phyloP scores from a whole-genome alignment of 2,797 vertebrate species.

The Astyanax mexicanus region DNA sequence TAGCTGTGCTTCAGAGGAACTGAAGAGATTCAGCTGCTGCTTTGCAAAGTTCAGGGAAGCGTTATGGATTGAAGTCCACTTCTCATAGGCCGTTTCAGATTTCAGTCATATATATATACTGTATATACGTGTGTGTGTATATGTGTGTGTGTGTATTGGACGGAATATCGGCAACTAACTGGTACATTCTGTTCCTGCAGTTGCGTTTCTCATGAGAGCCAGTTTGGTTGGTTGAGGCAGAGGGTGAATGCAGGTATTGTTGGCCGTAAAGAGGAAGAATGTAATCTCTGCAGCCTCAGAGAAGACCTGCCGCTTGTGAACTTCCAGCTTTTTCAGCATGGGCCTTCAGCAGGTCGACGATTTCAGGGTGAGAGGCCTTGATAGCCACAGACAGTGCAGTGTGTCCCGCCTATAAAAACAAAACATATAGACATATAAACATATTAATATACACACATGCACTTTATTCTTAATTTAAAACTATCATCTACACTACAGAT shows the following conservation, averaged over 20 bases:
- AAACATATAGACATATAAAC: conserved; percentile 3
- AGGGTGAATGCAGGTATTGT: conserved; percentile 52
- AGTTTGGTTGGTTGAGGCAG: conserved; percentile 41
- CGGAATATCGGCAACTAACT: too few species aligned
- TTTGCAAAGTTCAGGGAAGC: conserved; percentile 33
- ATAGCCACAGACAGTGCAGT: conserved; percentile 73
- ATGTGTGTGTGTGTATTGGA: too few species aligned
- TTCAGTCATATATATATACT: conserved; percentile 2
- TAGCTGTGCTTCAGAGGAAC: conserved; percentile 49
- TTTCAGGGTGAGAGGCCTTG: conserved; percentile 73
- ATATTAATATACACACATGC: not conserved
- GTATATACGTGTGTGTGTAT: too few species aligned
- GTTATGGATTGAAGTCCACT: conserved; percentile 37
- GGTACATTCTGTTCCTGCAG: too few species aligned
- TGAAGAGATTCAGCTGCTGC: conserved; percentile 28
- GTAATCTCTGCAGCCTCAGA: conserved; percentile 61
- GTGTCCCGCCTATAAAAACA: conserved; percentile 71
- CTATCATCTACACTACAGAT: not conserved
- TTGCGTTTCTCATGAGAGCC: conserved; percentile 33
- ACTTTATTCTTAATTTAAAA: not conserved
- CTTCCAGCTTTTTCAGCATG: conserved; percentile 40
- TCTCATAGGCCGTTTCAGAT: conserved; percentile 26
- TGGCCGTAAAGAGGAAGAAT: conserved; percentile 36
- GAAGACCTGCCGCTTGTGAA: conserved; percentile 59
- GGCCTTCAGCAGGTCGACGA: conserved; percentile 76